phyloP scores from a whole-genome alignment of 1,140 invertebrate genomes.

The Zaprionus lachaisei region DNA sequence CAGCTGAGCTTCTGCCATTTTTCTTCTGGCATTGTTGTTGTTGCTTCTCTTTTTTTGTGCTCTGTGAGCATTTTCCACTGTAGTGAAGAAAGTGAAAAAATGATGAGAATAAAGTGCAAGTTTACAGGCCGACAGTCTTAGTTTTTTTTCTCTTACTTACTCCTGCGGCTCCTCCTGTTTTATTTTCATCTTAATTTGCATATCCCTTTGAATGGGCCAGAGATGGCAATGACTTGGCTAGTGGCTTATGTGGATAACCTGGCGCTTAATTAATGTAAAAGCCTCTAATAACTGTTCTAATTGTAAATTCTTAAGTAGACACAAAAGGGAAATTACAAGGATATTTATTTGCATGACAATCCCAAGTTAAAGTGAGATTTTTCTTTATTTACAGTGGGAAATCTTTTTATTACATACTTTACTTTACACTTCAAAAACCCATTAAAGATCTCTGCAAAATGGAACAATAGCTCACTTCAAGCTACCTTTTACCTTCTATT shows the following conservation, averaged over 20 bases:
- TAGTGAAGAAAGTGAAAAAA: conserved; percentile 51
- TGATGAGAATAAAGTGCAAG: conserved; percentile 61
- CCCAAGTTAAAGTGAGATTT: neutral
- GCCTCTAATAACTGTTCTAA: conserved; percentile 33
- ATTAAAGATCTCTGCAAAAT: neutral
- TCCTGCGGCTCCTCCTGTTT: neutral
- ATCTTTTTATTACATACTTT: too few relatives aligned
- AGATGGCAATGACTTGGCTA: conserved; percentile 15
- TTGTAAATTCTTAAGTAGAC: conserved; percentile 16
- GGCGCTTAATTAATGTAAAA: conserved; percentile 45
- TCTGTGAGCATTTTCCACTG: conserved; percentile 20
- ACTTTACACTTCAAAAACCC: too few relatives aligned
- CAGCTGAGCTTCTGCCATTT: conserved; percentile 54
- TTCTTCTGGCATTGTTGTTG: conserved; percentile 31
- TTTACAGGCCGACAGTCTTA: conserved; percentile 35
- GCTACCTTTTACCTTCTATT: neutral
- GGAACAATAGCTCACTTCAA: neutral
- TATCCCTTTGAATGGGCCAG: conserved; percentile 31
- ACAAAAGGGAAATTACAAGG: neutral
- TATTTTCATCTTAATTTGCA: conserved; percentile 48
- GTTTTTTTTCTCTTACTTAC: conserved; percentile 11
- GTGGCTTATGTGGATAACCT: conserved; percentile 44
- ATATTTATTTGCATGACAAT: neutral
- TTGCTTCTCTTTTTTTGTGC: conserved; percentile 12
- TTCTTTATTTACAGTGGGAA: too few relatives aligned